phyloP scores from a whole-genome alignment of 2,888 invertebrate genomes.

The Caenorhabditis sulstoni region DNA sequence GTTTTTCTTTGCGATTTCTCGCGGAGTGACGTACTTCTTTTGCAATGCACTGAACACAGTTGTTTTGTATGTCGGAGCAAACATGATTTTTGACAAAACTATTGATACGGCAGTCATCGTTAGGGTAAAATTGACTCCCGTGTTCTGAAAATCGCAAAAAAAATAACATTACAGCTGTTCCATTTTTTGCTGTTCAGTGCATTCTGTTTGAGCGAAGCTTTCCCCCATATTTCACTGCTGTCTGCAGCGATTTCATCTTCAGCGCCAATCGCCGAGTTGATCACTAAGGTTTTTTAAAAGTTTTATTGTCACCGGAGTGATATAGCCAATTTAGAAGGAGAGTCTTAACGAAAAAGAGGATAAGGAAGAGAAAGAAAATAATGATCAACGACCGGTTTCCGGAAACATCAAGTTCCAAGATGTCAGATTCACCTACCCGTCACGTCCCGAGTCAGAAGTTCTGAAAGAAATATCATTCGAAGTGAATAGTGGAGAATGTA shows the following conservation, averaged over 20 bases:
- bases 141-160: too few relatives aligned
- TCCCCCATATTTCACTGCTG: slow-evolving; percentile 39
- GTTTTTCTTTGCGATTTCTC: slow-evolving; percentile 77
- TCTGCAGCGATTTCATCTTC: slow-evolving; percentile 37
- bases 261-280: slow-evolving; percentile 46
- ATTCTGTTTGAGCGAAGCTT: slow-evolving; percentile 48
- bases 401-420: slow-evolving; percentile 82
- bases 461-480: slow-evolving; percentile 67
- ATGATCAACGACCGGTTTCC: slow-evolving; percentile 74
- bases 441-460: slow-evolving; percentile 80
- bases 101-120: slow-evolving; percentile 65
- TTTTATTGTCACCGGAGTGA: slow-evolving; percentile 43
- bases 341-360: slow-evolving; percentile 77
- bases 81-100: slow-evolving; percentile 71
- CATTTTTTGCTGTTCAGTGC: slow-evolving; percentile 43
- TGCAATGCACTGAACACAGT: slow-evolving; percentile 79
- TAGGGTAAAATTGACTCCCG: slow-evolving; percentile 4
- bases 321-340: slow-evolving; percentile 45
- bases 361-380: slow-evolving; percentile 77
- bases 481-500: slow-evolving; percentile 67
- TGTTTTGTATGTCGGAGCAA: slow-evolving; percentile 71
- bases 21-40: slow-evolving; percentile 78
- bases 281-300: slow-evolving; percentile 23
- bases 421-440: slow-evolving; percentile 82
- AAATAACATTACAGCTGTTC: slow-evolving; percentile 36